These are phyloP conservation scores for Aromia moschata DNA, from an alignment of 2,888 invertebrate genomes.

Conservation along the genomic window DNA sequence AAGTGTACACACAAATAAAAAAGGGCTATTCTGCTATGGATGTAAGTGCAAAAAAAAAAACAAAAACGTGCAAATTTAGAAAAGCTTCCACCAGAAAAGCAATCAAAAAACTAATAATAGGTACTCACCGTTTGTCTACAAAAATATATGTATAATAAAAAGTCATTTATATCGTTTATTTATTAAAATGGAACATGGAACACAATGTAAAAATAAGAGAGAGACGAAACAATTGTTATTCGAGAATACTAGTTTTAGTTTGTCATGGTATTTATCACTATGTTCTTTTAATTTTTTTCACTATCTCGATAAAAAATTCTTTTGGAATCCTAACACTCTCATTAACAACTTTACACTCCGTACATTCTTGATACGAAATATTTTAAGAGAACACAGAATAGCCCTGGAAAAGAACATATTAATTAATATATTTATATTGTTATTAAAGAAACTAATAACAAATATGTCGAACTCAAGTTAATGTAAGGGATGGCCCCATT, in stretches of 20 bases:
- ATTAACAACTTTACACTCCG: constrained; percentile 30
- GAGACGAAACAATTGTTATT: too few relatives aligned
- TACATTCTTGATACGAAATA: constrained; percentile 41
- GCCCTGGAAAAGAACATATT: constrained; percentile 58
- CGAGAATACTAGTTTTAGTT: too few relatives aligned
- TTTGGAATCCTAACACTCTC: too few relatives aligned
- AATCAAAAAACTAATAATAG: neutral
- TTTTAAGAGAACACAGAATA: constrained; percentile 58
- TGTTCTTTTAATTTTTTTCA: too few relatives aligned
- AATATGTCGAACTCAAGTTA: too few relatives aligned
- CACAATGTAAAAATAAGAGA: neutral
- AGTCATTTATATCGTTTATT: neutral
- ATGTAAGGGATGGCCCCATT: too few relatives aligned
- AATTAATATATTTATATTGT: constrained; percentile 11
- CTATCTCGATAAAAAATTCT: too few relatives aligned
- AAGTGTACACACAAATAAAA: too few relatives aligned
- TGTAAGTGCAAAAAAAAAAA: constrained; percentile 10
- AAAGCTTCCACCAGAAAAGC: constrained; percentile 32
- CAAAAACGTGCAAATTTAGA: constrained; percentile 12
- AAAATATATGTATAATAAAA: neutral
- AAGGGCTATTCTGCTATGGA: constrained; percentile 40
- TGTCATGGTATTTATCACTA: too few relatives aligned
- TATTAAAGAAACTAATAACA: neutral
- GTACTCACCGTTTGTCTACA: constrained; percentile 15
- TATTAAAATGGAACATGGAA: neutral